Percentiles rank a stretch among this genome's conserved stretches.
Evolutionary conservation across 2,797 vertebrate species (phyloP).

Genomic region (Hydrophis major): DNA sequence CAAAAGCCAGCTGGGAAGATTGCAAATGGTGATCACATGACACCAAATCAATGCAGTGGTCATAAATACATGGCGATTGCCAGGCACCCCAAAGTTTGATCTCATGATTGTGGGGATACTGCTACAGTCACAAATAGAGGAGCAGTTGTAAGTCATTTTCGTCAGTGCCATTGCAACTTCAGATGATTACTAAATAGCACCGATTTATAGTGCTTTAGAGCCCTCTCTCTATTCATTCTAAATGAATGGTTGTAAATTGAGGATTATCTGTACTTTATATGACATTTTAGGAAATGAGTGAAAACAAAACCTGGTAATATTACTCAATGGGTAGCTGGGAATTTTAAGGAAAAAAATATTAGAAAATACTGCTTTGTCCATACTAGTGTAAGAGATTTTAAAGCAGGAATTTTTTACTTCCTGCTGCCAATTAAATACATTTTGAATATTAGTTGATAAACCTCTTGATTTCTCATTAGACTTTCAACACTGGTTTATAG

Average conservation of each 20-base stretch:
- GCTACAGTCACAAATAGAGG: not conserved
- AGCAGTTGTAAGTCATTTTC: not conserved
- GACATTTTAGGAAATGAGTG: too few relatives aligned
- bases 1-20: not conserved
- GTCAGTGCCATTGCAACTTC: not conserved
- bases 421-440: not conserved
- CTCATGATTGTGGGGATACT: not conserved
- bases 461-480: not conserved
- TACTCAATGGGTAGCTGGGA: not conserved
- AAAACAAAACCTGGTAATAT: not conserved
- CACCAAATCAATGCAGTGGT: not conserved
- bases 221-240: too few relatives aligned
- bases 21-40: not conserved
- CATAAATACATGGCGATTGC: not conserved
- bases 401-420: not conserved
- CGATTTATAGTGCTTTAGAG: too few relatives aligned
- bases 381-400: not conserved
- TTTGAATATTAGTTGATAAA: not conserved
- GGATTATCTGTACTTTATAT: not conserved
- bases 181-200: not conserved
- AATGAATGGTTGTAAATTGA: not conserved
- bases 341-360: not conserved
- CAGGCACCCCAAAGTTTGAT: not conserved
- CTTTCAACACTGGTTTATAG: not conserved
- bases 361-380: not conserved